Conservation (phyloP, 2,888 invertebrate species). For the Agrypnus murinus region DNA sequence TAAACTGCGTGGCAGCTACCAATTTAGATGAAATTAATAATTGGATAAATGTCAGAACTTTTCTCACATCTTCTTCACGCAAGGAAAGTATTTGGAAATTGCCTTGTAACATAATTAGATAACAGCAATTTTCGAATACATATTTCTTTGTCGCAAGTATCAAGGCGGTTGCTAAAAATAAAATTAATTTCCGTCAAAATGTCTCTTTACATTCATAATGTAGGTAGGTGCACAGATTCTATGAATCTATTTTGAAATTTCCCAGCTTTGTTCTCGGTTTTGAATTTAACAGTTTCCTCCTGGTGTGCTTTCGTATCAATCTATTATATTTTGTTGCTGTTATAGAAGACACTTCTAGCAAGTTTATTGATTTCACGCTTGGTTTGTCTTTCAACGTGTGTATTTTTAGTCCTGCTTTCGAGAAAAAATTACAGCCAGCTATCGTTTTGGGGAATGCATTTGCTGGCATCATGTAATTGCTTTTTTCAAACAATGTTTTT, state of each 20-base stretch:
- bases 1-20: not conserved
- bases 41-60: not conserved
- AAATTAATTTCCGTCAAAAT: no score
- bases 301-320: not conserved
- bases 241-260: no score
- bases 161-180: no score
- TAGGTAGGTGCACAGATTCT: no score
- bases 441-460: not conserved
- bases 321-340: not conserved
- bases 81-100: not conserved
- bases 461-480: no score
- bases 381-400: conserved; percentile 2
- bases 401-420: not conserved
- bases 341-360: not conserved
- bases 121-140: no score
- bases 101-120: no score
- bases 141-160: no score
- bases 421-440: not conserved
- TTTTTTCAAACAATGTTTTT: no score
- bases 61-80: not conserved
- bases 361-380: not conserved
- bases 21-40: not conserved
- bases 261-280: no score
- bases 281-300: no score
- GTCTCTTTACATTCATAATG: no score